Conservation (phyloP, 2,797 vertebrate species). For the Sebastes cheni region DNA sequence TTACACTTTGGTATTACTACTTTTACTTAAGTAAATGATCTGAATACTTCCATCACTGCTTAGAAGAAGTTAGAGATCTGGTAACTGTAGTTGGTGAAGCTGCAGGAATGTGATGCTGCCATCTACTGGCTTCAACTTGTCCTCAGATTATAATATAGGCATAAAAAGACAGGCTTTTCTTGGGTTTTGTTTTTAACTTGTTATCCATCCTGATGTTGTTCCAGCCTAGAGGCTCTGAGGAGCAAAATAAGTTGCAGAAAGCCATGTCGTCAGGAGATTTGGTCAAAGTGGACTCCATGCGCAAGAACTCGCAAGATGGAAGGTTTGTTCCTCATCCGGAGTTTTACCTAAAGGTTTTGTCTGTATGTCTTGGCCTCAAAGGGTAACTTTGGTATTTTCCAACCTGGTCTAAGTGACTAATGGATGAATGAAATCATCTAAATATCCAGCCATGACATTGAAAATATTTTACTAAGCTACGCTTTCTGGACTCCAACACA, state of each 20-base stretch:
- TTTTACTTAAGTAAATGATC: too few species aligned
- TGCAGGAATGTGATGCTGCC: slow-evolving; percentile 44
- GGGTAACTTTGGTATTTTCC: too few species aligned
- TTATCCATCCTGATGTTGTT: slow-evolving; percentile 45
- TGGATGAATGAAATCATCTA: too few species aligned
- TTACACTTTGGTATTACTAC: too few species aligned
- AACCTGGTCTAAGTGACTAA: too few species aligned
- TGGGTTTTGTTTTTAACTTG: not conserved
- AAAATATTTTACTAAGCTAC: too few species aligned
- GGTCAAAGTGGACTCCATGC: slow-evolving; percentile 81
- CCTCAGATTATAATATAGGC: not conserved
- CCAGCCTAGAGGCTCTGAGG: slow-evolving; percentile 81
- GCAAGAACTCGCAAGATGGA: slow-evolving; percentile 88
- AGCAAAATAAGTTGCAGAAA: slow-evolving; percentile 89
- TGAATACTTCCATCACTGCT: too few species aligned
- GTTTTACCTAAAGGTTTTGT: not conserved
- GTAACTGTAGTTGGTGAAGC: not conserved
- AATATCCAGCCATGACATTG: too few species aligned
- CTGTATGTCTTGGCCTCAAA: not conserved
- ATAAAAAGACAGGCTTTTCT: not conserved
- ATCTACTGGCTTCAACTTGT: slow-evolving; percentile 53
- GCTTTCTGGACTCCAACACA: too few species aligned
- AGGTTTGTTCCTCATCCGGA: slow-evolving; percentile 80
- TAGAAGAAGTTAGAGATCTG: not conserved
- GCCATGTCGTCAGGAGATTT: slow-evolving; percentile 95